phyloP scores from a whole-genome alignment of 2,888 invertebrate genomes.

The Pterostichus madidus region DNA sequence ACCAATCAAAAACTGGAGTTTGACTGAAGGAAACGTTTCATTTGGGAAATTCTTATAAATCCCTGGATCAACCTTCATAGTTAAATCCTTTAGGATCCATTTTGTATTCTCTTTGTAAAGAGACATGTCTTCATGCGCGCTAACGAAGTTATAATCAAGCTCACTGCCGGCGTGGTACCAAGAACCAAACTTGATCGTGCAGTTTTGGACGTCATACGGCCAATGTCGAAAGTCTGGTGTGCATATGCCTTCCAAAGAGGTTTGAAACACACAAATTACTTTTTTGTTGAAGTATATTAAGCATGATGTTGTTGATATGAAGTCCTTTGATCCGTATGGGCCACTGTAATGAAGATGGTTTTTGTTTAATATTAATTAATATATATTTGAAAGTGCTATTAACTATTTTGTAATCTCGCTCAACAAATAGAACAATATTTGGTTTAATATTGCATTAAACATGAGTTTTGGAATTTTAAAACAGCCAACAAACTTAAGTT shows the following conservation, averaged over 20 bases:
- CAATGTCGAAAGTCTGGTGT: neutral
- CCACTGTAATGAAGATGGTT: neutral
- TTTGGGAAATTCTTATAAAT: conserved; percentile 3
- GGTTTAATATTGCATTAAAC: too few species aligned
- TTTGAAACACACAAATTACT: neutral
- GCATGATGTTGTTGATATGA: neutral
- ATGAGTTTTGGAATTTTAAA: too few species aligned
- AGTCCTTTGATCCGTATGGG: conserved; percentile 14
- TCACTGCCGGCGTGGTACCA: conserved; percentile 30
- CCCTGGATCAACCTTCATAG: conserved; percentile 5
- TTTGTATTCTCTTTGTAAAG: neutral
- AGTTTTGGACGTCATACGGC: conserved; percentile 17
- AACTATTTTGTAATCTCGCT: too few species aligned
- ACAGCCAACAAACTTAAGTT: too few species aligned
- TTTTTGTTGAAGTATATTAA: neutral
- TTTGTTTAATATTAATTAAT: too few species aligned
- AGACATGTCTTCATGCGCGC: neutral
- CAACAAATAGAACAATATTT: too few species aligned
- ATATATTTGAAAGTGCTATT: too few species aligned
- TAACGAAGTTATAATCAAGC: neutral
- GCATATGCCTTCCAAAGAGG: neutral
- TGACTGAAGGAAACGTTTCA: conserved; percentile 7
- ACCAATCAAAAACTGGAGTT: neutral
- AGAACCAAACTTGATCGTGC: conserved; percentile 26
- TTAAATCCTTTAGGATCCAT: neutral